Base-by-base conservation (phyloP, 2,797 vertebrate species). In the Melanogrammus aeglefinus region DNA sequence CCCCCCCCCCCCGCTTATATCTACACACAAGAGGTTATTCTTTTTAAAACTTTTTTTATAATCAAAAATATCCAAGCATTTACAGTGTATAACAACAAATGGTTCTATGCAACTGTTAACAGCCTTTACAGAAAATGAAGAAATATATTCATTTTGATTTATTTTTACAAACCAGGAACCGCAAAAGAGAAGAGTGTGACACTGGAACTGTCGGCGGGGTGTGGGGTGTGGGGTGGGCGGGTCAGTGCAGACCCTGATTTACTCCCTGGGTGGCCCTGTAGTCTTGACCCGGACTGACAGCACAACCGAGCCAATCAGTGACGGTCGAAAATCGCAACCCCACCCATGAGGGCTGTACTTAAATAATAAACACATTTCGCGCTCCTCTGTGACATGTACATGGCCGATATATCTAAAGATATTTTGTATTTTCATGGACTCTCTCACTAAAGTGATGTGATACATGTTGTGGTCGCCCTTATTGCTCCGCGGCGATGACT, bases 21-120 rank as follows among this genome's bases (percentile, higher is more conserved):
- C 27, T 39, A 84, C 72, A 75, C 36, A 80, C 33, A 81, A 31
- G 27, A 79, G 80, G 29, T 12, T 66, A 77, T 75, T 74, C 77
- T 36, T 72, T 80, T 66, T 41, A 24, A 82, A 84, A 86, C 85
- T 39, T 86, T 86, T 87, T 94, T 94, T 93, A 93, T 93, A 93
- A 89, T 94, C 88, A 93, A 95, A 94, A 94, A 95, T 94, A 94
- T 93, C 89, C 92, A 92, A 92, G 91, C 92, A 94, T 94, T 92
- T 94, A 94, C 93, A 94, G 91, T 92, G 89, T 94, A 93, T 90
- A 88, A 91, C 92, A 94, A 94, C 91, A 93, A 93, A 93, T 90
- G 86, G 88, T 82, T 91, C 90, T 93, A 93, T 92, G 92, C 83
- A 91, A 91, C 89, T 91, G 85, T 89, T 87, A 83, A 92, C 92